Evolutionary conservation across 2,113 vertebrate species (phyloP).

Genomic region (Haemorhous mexicanus): DNA sequence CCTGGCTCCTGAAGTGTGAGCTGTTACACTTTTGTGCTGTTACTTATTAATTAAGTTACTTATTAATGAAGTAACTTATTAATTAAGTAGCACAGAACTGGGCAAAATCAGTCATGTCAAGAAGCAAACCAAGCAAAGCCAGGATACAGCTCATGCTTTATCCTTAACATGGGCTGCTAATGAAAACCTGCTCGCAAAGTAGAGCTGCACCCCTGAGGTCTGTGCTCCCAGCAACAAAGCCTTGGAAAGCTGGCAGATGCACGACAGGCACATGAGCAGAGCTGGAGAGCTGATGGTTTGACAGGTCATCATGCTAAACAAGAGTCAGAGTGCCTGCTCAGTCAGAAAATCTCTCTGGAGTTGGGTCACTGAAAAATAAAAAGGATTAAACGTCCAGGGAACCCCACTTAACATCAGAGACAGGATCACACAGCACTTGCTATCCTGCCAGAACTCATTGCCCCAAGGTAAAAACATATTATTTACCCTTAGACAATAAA

Average conservation of each 20-base stretch:
- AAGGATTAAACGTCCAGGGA: background rate
- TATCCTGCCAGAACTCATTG: background rate
- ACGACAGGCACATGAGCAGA: background rate
- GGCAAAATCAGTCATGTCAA: background rate
- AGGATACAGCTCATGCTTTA: background rate
- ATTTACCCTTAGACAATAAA: background rate
- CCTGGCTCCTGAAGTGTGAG: background rate
- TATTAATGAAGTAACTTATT: background rate
- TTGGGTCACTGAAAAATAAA: background rate
- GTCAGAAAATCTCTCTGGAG: background rate
- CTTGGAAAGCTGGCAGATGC: background rate
- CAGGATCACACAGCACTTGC: background rate
- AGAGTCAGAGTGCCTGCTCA: background rate
- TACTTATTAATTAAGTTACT: background rate
- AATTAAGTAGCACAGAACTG: background rate
- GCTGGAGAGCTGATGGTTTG: background rate
- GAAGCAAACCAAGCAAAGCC: background rate
- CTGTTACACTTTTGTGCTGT: background rate
- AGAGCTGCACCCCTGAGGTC: rapidly evolving
- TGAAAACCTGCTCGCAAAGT: background rate
- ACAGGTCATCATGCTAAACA: background rate
- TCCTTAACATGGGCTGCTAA: background rate
- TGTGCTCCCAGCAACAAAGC: background rate
- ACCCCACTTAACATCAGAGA: background rate
- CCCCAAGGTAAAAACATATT: background rate